Evolutionary conservation across 2,888 invertebrate genomes (phyloP), one percentile per base, ranked within the genome.

Genomic region (Sericinus montela): DNA sequence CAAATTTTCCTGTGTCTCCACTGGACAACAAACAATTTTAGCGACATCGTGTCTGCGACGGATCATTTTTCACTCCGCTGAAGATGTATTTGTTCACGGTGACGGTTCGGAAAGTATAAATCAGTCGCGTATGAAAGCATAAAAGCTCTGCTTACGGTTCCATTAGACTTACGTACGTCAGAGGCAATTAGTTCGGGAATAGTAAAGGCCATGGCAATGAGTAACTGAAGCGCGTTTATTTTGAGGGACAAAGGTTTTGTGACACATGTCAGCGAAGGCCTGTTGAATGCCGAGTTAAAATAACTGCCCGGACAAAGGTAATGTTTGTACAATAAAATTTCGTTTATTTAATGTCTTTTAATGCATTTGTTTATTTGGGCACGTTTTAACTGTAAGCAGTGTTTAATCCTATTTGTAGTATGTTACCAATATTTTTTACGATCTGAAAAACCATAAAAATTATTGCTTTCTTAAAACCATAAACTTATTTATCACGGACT

Each of bases 21-120:
- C 19, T n/a, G 48, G 39, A 49, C 48, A 29, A 35, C 38, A 42
- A 49, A 49, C 39, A 55, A 55, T 56, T 57, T 53, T 45, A 57
- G 48, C 47, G 50, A 46, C 45, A 51, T 45, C 52, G 51, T 55
- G 54, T 48, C 56, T 48, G 50, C 29, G 28, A 44, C 16, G 58
- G 55, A 59, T 76, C 75, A 79, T 80, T 77, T 79, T 72, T 79
- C 80, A 79, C 65, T 61, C 59, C 65, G 60, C 64, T 66, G 72
- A 44, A 49, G 39, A 49, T 67, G 53, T 67, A 64, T 70, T 75
- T 74, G 74, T 75, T 70, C 64, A 63, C 63, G 69, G 63, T 72
- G 78, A 71, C 74, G 61, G n/a, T 65, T 56, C 56, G 55, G 60
- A 70, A 32, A 71, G 70, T 72, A 79, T 75, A 76, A 75, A 78